phyloP scores from a whole-genome alignment of 2,113 vertebrate genomes.

The Lepisosteus osseus region DNA sequence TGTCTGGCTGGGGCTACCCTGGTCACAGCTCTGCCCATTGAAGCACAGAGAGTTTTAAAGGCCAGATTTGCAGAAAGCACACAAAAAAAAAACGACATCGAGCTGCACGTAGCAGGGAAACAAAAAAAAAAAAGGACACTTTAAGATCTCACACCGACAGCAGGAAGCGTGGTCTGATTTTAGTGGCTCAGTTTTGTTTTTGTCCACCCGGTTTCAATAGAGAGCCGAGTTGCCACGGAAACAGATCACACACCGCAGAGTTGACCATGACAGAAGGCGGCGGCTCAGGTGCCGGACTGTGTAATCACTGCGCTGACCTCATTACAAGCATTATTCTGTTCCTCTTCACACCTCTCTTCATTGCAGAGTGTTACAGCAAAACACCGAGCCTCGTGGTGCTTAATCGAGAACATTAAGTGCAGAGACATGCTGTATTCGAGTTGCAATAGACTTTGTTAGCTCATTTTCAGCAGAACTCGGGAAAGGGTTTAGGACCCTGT shows the following conservation, averaged over 20 bases:
- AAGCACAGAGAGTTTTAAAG: too few relatives aligned
- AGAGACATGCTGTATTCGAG: neutral
- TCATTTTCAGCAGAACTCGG: neutral
- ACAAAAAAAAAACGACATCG: too few relatives aligned
- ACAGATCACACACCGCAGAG: slow-evolving; percentile 55
- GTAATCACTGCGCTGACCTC: slow-evolving; percentile 36
- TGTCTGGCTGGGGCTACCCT: too few relatives aligned
- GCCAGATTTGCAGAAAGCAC: too few relatives aligned
- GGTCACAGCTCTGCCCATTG: too few relatives aligned
- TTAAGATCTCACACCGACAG: too few relatives aligned
- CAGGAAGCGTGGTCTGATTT: slow-evolving; percentile 2
- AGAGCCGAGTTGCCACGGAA: slow-evolving; percentile 53
- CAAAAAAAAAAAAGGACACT: neutral
- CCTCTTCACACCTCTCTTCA: slow-evolving; percentile 21
- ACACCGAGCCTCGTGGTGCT: neutral
- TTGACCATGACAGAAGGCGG: slow-evolving; percentile 23
- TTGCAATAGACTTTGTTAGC: neutral
- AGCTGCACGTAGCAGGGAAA: neutral
- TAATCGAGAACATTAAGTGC: neutral
- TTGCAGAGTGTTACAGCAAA: neutral
- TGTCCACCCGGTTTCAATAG: slow-evolving; percentile 20
- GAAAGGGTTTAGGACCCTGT: neutral
- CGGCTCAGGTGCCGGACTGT: slow-evolving; percentile 2
- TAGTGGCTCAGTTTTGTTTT: slow-evolving; percentile 34
- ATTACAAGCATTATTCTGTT: slow-evolving; percentile 39